Base-by-base conservation (phyloP, 2,113 vertebrate genomes). In the Ahaetulla prasina region DNA sequence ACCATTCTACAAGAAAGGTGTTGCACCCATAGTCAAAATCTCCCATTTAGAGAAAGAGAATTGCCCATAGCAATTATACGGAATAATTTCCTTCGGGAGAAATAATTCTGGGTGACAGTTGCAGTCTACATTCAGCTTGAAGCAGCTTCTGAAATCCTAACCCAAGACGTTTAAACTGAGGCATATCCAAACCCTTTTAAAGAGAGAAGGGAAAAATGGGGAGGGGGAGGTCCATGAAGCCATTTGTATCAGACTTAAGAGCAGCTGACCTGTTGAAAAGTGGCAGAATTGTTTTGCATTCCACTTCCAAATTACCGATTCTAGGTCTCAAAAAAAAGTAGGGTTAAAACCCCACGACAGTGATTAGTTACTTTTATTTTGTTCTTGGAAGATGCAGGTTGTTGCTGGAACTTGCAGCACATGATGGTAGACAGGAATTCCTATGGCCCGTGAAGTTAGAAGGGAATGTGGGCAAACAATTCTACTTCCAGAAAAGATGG, bases 31-130 rank as follows among this genome's bases (percentile, higher is more conserved):
- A 54, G n/a, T 9, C 43, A 86, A 91, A 60, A 16, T 6, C 22
- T 20, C 22, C 11, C n/a, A 39, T 74, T 50, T 47, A 22, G 45
- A 74, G 35, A 45, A 52, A 87, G 85, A 50, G 49, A n/a, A 52
- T 50, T 8, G 3, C 6, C 52, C 4, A n/a, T 45, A 57, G 52
- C 50, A 54, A 54, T 54, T 25, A 39, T 45, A 85, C 4, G 10
- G 63, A 90, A 39, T 52, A n/a, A 35, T 30, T 39, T 84, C 30
- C 30, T 84, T 84, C 16, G 3, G 74, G 74, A 85, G 68, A 80
- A 85, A 53, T 68, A 53, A 39, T 85, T 54, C 92, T 95, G 93
- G 53, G 80, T 90, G 96, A 96, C 95, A 96, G 95, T 95, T 96
- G 95, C 94, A 93, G 94, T 93, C 94, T 91, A 87, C 10, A 47